These are phyloP conservation scores for Rhinella marina DNA, from an alignment of 2,797 vertebrate genomes.

Conservation along the genomic window DNA sequence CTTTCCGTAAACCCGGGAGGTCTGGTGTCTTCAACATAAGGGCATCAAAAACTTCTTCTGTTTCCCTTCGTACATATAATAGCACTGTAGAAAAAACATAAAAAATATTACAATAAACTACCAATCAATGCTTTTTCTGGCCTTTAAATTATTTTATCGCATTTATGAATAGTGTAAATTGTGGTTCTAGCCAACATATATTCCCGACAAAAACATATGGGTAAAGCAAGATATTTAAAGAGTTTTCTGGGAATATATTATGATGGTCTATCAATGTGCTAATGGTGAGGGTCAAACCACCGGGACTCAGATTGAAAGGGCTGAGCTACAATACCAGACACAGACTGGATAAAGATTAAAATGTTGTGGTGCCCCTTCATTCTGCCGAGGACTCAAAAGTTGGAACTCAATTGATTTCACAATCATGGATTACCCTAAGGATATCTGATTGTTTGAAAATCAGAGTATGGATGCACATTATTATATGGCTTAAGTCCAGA, in stretches of 20 bases:
- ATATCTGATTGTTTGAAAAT: not conserved
- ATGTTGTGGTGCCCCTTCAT: not conserved
- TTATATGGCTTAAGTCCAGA: not conserved
- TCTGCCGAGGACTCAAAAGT: not conserved
- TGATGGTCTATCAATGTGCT: not conserved
- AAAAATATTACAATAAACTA: not conserved
- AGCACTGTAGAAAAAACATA: slow-evolving; percentile 77
- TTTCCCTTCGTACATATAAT: slow-evolving; percentile 86
- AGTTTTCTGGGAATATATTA: not conserved
- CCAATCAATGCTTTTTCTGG: not conserved
- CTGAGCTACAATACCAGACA: not conserved
- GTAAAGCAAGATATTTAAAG: not conserved
- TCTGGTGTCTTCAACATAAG: slow-evolving; percentile 94
- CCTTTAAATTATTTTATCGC: not conserved
- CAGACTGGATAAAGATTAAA: not conserved
- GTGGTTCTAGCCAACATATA: not conserved
- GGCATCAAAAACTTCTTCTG: slow-evolving; percentile 93
- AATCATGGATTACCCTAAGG: not conserved
- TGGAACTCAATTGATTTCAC: not conserved
- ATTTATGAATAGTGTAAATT: not conserved
- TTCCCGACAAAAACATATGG: not conserved
- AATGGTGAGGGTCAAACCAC: not conserved
- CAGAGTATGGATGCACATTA: not conserved
- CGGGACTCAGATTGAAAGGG: not conserved
- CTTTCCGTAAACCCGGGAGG: slow-evolving; percentile 87